Conservation (phyloP, 2,113 vertebrate genomes). For the Astur gentilis region DNA sequence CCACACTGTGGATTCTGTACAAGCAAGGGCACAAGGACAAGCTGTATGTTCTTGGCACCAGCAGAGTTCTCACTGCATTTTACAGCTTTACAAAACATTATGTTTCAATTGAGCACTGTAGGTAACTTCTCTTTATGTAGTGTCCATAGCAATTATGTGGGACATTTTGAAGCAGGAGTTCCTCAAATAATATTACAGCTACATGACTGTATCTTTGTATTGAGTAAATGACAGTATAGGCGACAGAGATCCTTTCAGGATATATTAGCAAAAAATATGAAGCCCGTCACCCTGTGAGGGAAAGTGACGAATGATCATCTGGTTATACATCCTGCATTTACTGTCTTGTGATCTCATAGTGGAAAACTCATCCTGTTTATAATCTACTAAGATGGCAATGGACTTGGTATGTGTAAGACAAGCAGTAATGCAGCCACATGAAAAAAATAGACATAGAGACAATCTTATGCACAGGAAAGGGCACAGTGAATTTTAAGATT, state of each 20-base stretch:
- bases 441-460: conserved; percentile 6
- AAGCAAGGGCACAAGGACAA: neutral
- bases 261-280: neutral
- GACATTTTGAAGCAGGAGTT: neutral
- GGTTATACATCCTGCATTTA: neutral
- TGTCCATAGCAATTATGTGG: neutral
- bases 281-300: neutral
- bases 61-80: neutral
- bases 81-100: neutral
- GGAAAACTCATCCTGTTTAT: neutral
- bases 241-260: neutral
- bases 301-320: neutral
- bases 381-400: neutral
- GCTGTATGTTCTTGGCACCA: neutral
- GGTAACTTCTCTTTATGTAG: neutral
- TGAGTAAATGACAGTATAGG: neutral
- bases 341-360: neutral
- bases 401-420: neutral
- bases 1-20: neutral
- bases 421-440: neutral
- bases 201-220: neutral
- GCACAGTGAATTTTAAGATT: conserved; percentile 54
- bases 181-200: neutral
- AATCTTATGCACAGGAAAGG: neutral
- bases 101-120: neutral